A percentile compares a stretch with the other conserved stretches of the same genome.
Conservation (phyloP, 2,888 invertebrate genomes). For the Drosophila demipolita region DNA sequence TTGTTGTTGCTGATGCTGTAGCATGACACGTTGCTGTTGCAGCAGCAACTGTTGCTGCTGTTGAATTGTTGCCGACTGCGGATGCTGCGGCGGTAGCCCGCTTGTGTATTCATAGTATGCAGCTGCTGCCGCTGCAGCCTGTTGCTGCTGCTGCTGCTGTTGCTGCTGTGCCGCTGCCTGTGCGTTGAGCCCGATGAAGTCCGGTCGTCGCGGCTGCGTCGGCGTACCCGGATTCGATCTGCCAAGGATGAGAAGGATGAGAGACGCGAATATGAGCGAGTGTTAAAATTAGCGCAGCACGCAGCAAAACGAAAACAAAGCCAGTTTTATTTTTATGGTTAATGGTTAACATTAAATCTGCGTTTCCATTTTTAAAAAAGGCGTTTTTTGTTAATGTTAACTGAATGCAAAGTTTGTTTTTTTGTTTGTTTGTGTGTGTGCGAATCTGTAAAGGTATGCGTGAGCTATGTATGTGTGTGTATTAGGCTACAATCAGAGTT, state of each 20-base stretch:
- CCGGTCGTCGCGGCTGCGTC: conserved; percentile 94
- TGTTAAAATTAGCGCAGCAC: background rate
- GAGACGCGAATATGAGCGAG: conserved; percentile 1
- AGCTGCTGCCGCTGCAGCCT: conserved; percentile 78
- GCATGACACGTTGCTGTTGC: conserved; percentile 83
- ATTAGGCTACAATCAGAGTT: conserved; percentile 13
- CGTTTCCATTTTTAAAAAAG: conserved; percentile 13
- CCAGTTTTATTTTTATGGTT: conserved; percentile 26
- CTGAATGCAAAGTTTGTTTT: conserved; percentile 10
- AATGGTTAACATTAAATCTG: conserved; percentile 23
- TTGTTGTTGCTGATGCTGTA: conserved; percentile 80
- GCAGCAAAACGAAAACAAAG: background rate
- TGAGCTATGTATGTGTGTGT: conserved; percentile 7
- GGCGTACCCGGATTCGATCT: conserved; percentile 97
- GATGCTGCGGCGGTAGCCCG: conserved; percentile 84
- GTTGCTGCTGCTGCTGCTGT: conserved; percentile 77
- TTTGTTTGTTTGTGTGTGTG: conserved; percentile 7
- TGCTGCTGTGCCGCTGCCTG: conserved; percentile 82
- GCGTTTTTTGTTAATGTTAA: conserved; percentile 31
- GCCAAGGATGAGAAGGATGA: conserved; percentile 64
- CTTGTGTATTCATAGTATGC: conserved; percentile 85
- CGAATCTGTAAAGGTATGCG: conserved; percentile 9
- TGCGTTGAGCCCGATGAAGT: conserved; percentile 91
- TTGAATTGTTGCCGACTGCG: conserved; percentile 84
- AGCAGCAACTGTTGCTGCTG: conserved; percentile 83